Base-by-base conservation (phyloP, 2,888 invertebrate genomes). In the Rhaphigaster nebulosa region DNA sequence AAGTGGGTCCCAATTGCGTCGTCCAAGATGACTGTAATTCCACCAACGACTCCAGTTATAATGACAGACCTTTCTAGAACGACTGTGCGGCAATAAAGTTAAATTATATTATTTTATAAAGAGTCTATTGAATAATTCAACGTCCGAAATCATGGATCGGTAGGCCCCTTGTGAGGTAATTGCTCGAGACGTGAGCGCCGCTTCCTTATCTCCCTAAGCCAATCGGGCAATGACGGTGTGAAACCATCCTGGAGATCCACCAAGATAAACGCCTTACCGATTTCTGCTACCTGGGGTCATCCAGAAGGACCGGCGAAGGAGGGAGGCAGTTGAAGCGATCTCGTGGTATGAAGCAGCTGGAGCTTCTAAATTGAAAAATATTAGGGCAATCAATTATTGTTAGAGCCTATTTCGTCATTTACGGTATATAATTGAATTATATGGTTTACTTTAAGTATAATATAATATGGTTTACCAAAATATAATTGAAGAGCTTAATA, bases 261-360 rank as follows among this genome's bases (percentile, higher is more conserved):
- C 6, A 23, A 38, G 70, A 76, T 76, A 76, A 76, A 76, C 70
- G 38, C 70, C 34, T 76, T 38, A 38, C 34, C 34, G 70, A 76
- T 76, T 76, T 76, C 70, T 76, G 70, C 70, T 76, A 76, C 70
- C 70, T 76, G 70, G 70, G 70, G 70, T 76, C 70, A 76, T 76
- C 70, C 34, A 76, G 70, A 23, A 38, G 70, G 38, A 23, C 15
- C 23, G 45, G n/a, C n/a, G n/a, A 45, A 45, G 29, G n/a, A n/a
- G 70, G 29, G 5, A 18, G 70, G 29, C 29, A 34, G 29, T 15
- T 13, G 18, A 26, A 34, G 38, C 20, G 0, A 38, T 34, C 38
- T 38, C 38, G 34, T 34, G 38, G 20, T 23, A 38, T 20, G 26
- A 38, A 34, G 38, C 70, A 76, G 70, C 70, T 76, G 70, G 38